These are phyloP conservation scores for Caenorhabditis angaria DNA, from an alignment of 2,888 invertebrate species.

Conservation along the genomic window DNA sequence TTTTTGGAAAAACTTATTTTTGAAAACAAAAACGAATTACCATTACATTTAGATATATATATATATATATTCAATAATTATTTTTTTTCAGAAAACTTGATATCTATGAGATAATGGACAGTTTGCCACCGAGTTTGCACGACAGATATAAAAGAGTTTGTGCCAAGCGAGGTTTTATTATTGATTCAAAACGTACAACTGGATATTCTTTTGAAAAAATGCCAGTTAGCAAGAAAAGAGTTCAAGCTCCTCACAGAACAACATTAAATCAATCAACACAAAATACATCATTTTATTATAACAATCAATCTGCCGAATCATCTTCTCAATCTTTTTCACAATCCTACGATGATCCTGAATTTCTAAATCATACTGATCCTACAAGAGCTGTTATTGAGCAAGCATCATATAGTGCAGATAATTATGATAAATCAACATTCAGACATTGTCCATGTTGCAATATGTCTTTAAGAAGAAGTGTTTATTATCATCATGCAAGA, in stretches of 20 bases:
- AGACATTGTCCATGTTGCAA: slow-evolving; percentile 48
- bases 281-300: background rate
- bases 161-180: background rate
- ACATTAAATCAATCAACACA: background rate
- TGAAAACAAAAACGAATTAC: background rate
- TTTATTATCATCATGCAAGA: slow-evolving; percentile 52
- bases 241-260: background rate
- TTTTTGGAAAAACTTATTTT: background rate
- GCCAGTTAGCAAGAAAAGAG: background rate
- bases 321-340: background rate
- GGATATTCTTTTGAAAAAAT: background rate
- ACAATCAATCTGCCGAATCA: background rate
- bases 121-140: slow-evolving; percentile 5
- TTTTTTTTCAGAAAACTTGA: slow-evolving; percentile 7
- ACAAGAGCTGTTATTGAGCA: background rate
- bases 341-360: slow-evolving; percentile 17
- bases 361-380: slow-evolving; percentile 14
- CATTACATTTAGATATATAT: too few relatives aligned
- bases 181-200: background rate
- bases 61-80: background rate
- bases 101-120: slow-evolving; percentile 7
- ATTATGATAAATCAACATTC: slow-evolving; percentile 5
- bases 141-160: background rate
- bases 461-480: slow-evolving; percentile 41
- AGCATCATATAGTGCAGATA: background rate